Evolutionary conservation across 1,140 invertebrate genomes (phyloP).

Genomic region (Zaprionus davidi): DNA sequence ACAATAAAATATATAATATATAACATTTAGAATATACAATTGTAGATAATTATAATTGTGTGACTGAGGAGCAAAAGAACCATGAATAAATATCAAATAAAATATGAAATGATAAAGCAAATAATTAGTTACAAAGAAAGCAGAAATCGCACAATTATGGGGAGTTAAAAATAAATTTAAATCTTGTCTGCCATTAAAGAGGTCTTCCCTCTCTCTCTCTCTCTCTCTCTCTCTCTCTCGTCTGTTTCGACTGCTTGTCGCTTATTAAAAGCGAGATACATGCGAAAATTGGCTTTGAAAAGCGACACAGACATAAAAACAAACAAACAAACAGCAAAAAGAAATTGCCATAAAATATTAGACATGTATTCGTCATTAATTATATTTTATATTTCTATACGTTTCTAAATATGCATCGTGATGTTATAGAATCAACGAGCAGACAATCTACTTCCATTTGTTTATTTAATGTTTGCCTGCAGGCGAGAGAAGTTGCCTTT

Average conservation of each 20-base stretch:
- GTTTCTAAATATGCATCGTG: not conserved
- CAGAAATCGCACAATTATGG: not conserved
- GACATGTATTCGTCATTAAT: constrained; percentile 12
- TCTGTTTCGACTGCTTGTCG: not conserved
- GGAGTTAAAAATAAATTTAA: not conserved
- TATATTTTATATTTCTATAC: constrained; percentile 11
- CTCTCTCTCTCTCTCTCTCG: not conserved
- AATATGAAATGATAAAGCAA: not conserved
- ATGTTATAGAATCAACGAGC: not conserved
- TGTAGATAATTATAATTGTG: not conserved
- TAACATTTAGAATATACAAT: no score
- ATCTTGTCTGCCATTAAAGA: not conserved
- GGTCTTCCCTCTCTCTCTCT: not conserved
- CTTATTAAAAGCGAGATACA: not conserved
- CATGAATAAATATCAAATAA: not conserved
- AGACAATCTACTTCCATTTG: not conserved
- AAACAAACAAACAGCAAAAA: not conserved
- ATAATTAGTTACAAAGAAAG: not conserved
- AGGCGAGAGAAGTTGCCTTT: not conserved
- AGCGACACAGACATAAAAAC: not conserved
- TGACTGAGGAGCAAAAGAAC: not conserved
- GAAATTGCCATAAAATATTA: constrained; percentile 6
- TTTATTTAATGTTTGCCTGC: not conserved
- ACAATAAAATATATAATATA: not conserved
- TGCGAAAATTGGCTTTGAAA: constrained; percentile 1